These are phyloP conservation scores for Phrynocephalus forsythii DNA, from an alignment of 2,797 vertebrate species.

Conservation along the genomic window DNA sequence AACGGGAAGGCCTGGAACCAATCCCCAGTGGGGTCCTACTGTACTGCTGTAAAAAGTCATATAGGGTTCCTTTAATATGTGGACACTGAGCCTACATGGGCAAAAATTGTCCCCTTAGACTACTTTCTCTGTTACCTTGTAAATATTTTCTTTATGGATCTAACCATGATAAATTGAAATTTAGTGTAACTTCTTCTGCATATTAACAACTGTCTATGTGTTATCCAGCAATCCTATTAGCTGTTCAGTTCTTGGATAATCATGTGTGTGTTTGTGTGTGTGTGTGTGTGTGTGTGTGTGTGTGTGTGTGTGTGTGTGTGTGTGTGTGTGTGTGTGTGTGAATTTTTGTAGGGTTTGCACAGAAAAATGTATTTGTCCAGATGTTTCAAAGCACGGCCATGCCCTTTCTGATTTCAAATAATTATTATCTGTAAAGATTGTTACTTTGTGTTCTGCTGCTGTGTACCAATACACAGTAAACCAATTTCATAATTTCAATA, in stretches of 20 bases:
- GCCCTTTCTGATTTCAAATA: slow-evolving; percentile 38
- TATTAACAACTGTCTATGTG: slow-evolving; percentile 37
- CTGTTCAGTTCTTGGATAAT: not conserved
- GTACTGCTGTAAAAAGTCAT: too few relatives aligned
- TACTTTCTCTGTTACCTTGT: slow-evolving; percentile 52
- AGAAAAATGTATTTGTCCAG: slow-evolving; percentile 49
- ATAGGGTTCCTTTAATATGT: too few relatives aligned
- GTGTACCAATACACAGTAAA: too few relatives aligned
- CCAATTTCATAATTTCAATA: slow-evolving; percentile 19
- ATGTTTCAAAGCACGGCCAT: not conserved
- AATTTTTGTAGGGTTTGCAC: slow-evolving; percentile 57
- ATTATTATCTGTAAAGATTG: slow-evolving; percentile 14
- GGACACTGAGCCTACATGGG: not conserved
- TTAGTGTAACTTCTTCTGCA: slow-evolving; percentile 29
- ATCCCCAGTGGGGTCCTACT: too few relatives aligned
- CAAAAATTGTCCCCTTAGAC: not conserved
- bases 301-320: slow-evolving; percentile 17
- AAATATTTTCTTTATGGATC: slow-evolving; percentile 22
- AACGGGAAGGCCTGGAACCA: too few relatives aligned
- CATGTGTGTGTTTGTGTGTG: not conserved
- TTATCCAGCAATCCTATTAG: slow-evolving; percentile 18
- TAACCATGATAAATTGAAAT: not conserved
- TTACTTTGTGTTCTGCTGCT: slow-evolving; percentile 39
- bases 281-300: slow-evolving; percentile 40
- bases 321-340: slow-evolving; percentile 37